Evolutionary conservation across 1,140 invertebrate genomes (phyloP), one percentile per base, ranked within the genome.

Genomic region (Lepidotrigona ventralis): DNA sequence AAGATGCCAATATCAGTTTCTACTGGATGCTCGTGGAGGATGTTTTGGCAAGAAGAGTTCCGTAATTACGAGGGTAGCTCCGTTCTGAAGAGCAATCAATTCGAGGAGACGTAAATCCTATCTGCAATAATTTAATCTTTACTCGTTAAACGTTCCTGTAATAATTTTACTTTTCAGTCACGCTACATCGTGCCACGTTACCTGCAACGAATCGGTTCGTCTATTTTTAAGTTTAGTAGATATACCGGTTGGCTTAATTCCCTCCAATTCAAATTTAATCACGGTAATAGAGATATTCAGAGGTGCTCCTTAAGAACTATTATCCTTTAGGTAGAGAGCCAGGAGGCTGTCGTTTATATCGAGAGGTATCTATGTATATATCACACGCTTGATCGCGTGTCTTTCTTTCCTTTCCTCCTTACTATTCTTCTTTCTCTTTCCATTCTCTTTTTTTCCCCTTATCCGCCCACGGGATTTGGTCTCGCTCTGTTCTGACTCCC

Each of bases 401-500:
- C 39, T 46, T 46, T 46, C 6, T 46, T 46, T 46, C 8, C 39
- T 8, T 46, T 46, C 39, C 6, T 46, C 0, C 6, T 46, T 46
- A 33, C 33, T 2, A 33, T 8, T 46, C 39, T 46, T 46, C 39
- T 46, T 46, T 8, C 9, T 46, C 8, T 8, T 46, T 46, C 39
- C 9, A 11, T 66, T 26, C 63, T 11, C 54, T 71, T 72, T 85
- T 68, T 83, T 60, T 63, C 5, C 26, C 79, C 70, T 70, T 81
- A 54, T 76, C 51, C 54, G 29, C 76, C 79, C 56, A 56, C 76
- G 73, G 58, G 79, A 88, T 79, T 85, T 60, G 33, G 76, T 73
- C 39, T 77, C 74, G 33, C 33, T 33, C 56, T 78, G 82, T 88
- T 87, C 91, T 86, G 90, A 91, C 88, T 92, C 85, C 81, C 86